A percentile compares a stretch with the other conserved stretches of the same genome.
Evolutionary conservation across 2,797 vertebrate species (phyloP).

Genomic region (Chrysocyon brachyurus): DNA sequence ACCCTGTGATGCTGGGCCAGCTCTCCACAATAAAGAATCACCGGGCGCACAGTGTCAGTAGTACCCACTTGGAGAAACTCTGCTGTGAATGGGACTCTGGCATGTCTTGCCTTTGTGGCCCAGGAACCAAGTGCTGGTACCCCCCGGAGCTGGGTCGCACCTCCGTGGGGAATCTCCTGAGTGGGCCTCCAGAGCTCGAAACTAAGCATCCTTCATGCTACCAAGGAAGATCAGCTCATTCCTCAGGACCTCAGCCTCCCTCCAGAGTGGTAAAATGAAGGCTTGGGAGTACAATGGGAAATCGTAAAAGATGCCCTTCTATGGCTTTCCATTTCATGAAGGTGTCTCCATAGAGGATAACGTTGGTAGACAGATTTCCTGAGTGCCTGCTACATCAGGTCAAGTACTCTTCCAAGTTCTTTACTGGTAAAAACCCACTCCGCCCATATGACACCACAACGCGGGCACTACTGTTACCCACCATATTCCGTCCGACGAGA

Average conservation of each 20-base stretch:
- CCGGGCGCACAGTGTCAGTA: not conserved
- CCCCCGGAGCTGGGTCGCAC: not conserved
- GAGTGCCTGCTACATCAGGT: not conserved
- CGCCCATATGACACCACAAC: not conserved
- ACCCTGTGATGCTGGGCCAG: not conserved
- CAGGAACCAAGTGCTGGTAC: not conserved
- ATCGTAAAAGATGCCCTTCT: slow-evolving; percentile 12
- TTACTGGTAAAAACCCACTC: not conserved
- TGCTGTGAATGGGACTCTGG: not conserved
- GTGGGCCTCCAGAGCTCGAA: not conserved
- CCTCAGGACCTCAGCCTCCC: too few relatives aligned
- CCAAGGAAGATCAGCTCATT: not conserved
- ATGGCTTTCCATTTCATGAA: not conserved
- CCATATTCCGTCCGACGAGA: not conserved
- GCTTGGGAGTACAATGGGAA: not conserved
- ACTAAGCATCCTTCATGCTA: too few relatives aligned
- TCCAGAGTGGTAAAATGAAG: not conserved
- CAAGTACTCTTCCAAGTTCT: not conserved
- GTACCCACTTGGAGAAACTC: not conserved
- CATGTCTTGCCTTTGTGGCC: not conserved
- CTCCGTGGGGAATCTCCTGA: not conserved
- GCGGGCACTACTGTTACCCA: not conserved
- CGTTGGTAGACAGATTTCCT: not conserved
- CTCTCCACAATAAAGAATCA: not conserved
- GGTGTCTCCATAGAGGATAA: not conserved